A percentile compares a stretch with the other conserved stretches of the same genome.
These are phyloP conservation scores for Coelinius sp. DNA, from an alignment of 2,888 invertebrate species.

Conservation along the genomic window DNA sequence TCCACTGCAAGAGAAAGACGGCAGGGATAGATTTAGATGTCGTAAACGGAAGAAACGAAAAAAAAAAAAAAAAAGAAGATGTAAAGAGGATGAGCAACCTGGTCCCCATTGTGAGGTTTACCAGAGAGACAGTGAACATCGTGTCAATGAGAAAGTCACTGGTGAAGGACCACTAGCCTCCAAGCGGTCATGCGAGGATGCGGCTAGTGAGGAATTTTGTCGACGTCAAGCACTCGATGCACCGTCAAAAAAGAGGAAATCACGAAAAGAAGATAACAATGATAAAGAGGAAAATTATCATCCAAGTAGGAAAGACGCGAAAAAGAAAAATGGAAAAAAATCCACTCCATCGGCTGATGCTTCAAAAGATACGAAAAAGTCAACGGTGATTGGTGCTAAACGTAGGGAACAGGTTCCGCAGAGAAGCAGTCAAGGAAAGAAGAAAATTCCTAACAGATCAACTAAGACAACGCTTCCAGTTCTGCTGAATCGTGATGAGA, in stretches of 20 bases:
- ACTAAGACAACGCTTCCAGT: constrained; percentile 47
- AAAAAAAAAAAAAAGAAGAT: constrained; percentile 71
- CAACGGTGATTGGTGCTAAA: constrained; percentile 49
- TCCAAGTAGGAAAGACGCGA: constrained; percentile 45
- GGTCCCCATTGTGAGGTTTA: constrained; percentile 55
- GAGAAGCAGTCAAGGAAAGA: constrained; percentile 45
- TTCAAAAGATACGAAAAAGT: constrained; percentile 46
- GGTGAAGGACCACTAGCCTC: constrained; percentile 51
- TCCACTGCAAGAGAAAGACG: constrained; percentile 61
- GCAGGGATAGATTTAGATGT: constrained; percentile 70
- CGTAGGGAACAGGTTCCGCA: constrained; percentile 55
- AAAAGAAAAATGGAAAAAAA: constrained; percentile 21
- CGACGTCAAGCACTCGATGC: constrained; percentile 58
- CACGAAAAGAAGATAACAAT: constrained; percentile 69
- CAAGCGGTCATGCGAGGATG: constrained; percentile 62
- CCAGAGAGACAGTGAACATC: constrained; percentile 29
- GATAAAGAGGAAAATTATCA: constrained; percentile 28
- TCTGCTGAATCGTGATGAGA: constrained; percentile 41
- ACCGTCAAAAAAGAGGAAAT: constrained; percentile 65
- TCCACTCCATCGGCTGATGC: constrained; percentile 23
- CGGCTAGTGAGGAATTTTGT: constrained; percentile 61
- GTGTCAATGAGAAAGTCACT: constrained; percentile 30
- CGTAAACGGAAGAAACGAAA: constrained; percentile 72
- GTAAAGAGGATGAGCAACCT: constrained; percentile 60
- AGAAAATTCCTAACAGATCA: constrained; percentile 49